Evolutionary conservation across 2,113 vertebrate genomes (phyloP), one percentile per base, ranked within the genome.

Genomic region (Monarcha castaneiventris): DNA sequence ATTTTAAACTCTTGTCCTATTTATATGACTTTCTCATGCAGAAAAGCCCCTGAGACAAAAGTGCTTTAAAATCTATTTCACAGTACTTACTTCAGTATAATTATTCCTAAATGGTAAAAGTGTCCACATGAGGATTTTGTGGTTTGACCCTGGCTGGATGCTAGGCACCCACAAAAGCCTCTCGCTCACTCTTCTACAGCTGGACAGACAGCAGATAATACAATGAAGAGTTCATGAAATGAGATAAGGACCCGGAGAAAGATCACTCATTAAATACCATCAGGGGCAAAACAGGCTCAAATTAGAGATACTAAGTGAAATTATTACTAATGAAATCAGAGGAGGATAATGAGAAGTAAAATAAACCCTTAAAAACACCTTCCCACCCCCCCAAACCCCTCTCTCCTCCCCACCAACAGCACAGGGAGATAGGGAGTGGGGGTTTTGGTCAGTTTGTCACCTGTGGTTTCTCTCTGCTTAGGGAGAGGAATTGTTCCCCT

Each of bases 1-100:
- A 84, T 90, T 90, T 93, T 84, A 73, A 93, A 83, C 16, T 46
- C 35, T 63, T 82, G 55, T 90, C 71, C 75, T 93, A 69, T 55
- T 66, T 69, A 16, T 94, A 84, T 84, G 69, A 87, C 20, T 91
- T 94, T 89, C 46, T 66, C 35, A 35, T 39, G 48, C 48, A 94
- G 62, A 75, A 91, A 95, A 95, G 11, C 87, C 29, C 26, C 41
- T 51, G 84, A 43, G 74, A 86, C 43, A 51, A 84, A 94, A 84
- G 15, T 55, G 18, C n/a, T 89, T 76, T 89, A 85, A 91, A 87
- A n/a, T 79, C 37, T 77, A 7, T 89, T 88, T 58, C 23, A 14
- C 88, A 90, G 84, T 80, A 80, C 75, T 91, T 93, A 90, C 69
- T 92, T 92, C 68, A 77, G 39, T 58, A 48, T 80, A 94, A 92